Base-by-base conservation (phyloP, 2,888 invertebrate species). In the Conops quadrifasciatus region DNA sequence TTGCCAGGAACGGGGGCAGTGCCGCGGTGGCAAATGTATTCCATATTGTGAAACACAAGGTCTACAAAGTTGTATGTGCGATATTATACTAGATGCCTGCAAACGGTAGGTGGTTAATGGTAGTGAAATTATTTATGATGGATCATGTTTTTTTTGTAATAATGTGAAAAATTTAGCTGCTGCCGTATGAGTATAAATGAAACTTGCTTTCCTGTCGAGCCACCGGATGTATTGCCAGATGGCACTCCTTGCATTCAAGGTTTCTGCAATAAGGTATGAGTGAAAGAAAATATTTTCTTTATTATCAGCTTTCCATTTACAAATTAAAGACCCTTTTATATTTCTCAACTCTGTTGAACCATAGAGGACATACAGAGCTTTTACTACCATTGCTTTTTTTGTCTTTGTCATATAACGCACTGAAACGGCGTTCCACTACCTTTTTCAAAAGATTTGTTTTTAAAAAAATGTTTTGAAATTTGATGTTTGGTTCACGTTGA, bases 221-320 rank as follows among this genome's bases (percentile, higher is more conserved):
- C 94, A 58, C 91, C 91, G 72, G 96, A 96, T 86, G 94, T 95
- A 75, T 87, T 97, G 70, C 94, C 95, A 0, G 96, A 97, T 85
- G 97, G 97, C 15, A 96, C 96, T 26, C 96, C 97, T 0, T 98
- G 98, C 82, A 94, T 97, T 80, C 96, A 97, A 87, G 98, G 98
- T 53, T 96, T 96, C 86, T 98, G 98, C 82, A 96, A 96, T 85
- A 94, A 94, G 89, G 94, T 94, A 84, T 43, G 24, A 2, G 15
- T 24, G 15, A 24, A 67, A 36, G 21, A 36, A 5, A 56, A 0
- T 13, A 30, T 53, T 2, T n/a, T 65, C 21, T 21, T 56, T 7
- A 36, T 36, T n/a, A n/a, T n/a, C n/a, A 36, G 36, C 4, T 36
- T 36, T 9, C 9, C 9, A 36, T 36, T 36, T 36, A 36, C 4